Base-by-base conservation (phyloP, 2,113 vertebrate species). In the Tachysurus vachellii region DNA sequence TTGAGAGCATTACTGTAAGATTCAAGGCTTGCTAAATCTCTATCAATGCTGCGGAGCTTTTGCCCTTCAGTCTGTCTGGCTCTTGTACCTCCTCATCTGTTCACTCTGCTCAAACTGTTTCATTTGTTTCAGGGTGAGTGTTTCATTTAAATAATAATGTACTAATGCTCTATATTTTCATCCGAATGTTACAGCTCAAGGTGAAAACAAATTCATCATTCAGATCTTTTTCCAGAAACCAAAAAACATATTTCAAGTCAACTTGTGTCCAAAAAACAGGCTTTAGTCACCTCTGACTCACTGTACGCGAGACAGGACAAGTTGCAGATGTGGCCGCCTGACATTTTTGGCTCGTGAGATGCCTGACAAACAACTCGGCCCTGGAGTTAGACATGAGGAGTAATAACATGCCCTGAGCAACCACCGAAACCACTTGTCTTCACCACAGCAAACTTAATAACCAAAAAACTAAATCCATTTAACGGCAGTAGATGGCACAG, bases 221-320 rank as follows among this genome's bases (percentile, higher is more conserved):
- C 11, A 21, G 28, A 47, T 23, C 4, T 44, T 73, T 73, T 73
- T 73, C 44, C 42, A 73, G 23, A 44, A 61, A 61, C 21, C 21
- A 26, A 26, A 62, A 62, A 10, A 12, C 21, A 61, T 28, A 10
- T 42, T 50, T 47, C 11, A 79, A 31, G 54, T 21, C 28, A 59
- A 42, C 79, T 26, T 44, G 14, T 28, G 26, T 73, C 42, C 53
- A n/a, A 61, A 53, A 36, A 86, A 82, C 71, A 76, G 26, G 11
- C 44, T 81, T 66, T 44, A 87, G 56, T 76, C 77, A 82, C 57
- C 56, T 57, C 47, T 85, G 86, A 80, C 26, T 89, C 77, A 68
- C 54, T 68, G 8, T 64, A 42, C 66, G 56, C 28, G 28, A 73
- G 21, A 80, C 59, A 57, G 80, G 36, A 86, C 47, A 82, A 87